Evolutionary conservation across 2,797 vertebrate genomes (phyloP).

Genomic region (Pagetopsis macropterus): DNA sequence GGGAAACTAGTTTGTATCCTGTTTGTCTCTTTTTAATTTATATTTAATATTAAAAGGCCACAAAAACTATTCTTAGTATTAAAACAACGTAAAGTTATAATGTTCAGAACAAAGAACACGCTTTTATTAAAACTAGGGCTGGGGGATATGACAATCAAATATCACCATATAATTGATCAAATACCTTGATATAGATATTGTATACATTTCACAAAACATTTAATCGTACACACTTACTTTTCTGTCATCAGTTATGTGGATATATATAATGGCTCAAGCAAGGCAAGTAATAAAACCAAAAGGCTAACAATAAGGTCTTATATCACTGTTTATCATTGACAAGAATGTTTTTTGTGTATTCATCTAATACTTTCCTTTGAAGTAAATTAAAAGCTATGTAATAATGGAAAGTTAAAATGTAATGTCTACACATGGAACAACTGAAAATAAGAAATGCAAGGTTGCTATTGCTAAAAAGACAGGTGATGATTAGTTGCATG

Average conservation of each 20-base stretch:
- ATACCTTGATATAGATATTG: no score
- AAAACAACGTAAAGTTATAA: no score
- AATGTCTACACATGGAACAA: neutral
- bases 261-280: no score
- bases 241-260: no score
- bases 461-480: neutral
- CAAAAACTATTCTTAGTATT: neutral
- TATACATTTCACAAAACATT: no score
- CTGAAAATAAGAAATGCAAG: neutral
- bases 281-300: neutral
- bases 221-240: no score
- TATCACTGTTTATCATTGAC: neutral
- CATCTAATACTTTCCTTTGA: constrained; percentile 1
- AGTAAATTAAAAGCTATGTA: neutral
- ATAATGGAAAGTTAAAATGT: neutral
- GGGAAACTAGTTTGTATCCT: neutral
- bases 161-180: no score
- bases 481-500: neutral
- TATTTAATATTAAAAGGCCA: neutral
- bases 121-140: neutral
- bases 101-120: neutral
- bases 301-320: neutral
- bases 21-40: neutral
- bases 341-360: neutral
- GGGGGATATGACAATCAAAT: no score